Evolutionary conservation across 2,888 invertebrate genomes (phyloP).

Genomic region (Aleiodes alternator): DNA sequence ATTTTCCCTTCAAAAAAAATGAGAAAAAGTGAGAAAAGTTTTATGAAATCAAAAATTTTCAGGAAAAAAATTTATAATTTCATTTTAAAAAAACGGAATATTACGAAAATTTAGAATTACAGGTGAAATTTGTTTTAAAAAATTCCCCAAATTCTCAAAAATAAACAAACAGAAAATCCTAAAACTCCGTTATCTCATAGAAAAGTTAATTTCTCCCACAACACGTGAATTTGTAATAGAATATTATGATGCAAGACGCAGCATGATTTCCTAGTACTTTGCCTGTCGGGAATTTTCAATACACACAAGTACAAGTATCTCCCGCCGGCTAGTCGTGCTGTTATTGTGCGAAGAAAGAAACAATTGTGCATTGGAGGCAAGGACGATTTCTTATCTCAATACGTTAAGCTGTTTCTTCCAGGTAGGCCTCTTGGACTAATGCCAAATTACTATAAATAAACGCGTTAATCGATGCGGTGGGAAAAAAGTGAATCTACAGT

Average conservation of each 20-base stretch:
- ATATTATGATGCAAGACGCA: slow-evolving; percentile 67
- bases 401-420: slow-evolving; percentile 59
- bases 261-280: slow-evolving; percentile 69
- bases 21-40: too few species aligned
- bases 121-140: too few species aligned
- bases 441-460: slow-evolving; percentile 74
- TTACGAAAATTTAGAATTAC: too few species aligned
- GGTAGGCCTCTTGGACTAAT: slow-evolving; percentile 63
- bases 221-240: not conserved
- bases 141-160: too few species aligned
- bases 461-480: slow-evolving; percentile 68
- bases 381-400: slow-evolving; percentile 71
- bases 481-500: slow-evolving; percentile 57
- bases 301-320: slow-evolving; percentile 50
- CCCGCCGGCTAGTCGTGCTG: slow-evolving; percentile 16
- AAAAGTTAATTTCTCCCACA: too few species aligned
- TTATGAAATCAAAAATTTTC: too few species aligned
- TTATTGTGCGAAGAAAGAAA: slow-evolving; percentile 19
- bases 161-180: too few species aligned
- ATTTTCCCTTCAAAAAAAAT: too few species aligned
- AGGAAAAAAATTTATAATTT: too few species aligned
- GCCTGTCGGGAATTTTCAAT: slow-evolving; percentile 73
- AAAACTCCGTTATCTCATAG: too few species aligned
- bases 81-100: too few species aligned
- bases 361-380: slow-evolving; percentile 60